Base-by-base conservation (phyloP, 2,888 invertebrate genomes). In the Acleris literana region DNA sequence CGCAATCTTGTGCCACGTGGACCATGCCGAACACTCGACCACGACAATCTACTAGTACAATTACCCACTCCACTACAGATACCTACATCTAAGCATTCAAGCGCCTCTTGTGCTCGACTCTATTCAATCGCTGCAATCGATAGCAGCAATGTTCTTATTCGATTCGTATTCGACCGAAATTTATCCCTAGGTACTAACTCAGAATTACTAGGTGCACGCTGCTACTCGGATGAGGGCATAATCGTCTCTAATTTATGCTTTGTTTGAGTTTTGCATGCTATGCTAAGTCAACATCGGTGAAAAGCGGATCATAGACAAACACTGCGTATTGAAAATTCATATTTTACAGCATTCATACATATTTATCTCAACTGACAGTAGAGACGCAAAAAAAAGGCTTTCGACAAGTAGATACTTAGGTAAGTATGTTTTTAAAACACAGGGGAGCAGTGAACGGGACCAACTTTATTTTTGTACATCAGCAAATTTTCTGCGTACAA, bases 1-100 rank as follows among this genome's bases (percentile, higher is more conserved):
- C 89, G 86, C 90, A 91, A 91, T 92, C 90, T 92, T 90, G 90
- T 89, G 90, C 88, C 90, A 88, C 86, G 88, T 82, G 85, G 90
- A 92, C 91, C 91, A 87, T 89, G 83, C 79, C 82, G 82, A 82
- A 86, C 88, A 88, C 86, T 89, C 85, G 84, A 85, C 89, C 87
- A 84, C 84, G 84, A 87, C 87, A 85, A 87, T 88, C 85, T 84
- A 87, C 86, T 84, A 80, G 77, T 84, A 85, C 84, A 85, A 88
- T 89, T 87, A 87, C 83, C 83, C 79, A 78, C 83, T 82, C 74
- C 79, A 74, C 73, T 74, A 73, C 70, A 69, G 68, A 71, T 74
- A 72, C 63, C 71, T 72, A 69, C 68, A 70, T 64, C 69, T 70
- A 64, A 64, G 67, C 59, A 70, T 54, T 70, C 69, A 69, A 71